Percentiles rank a stretch among this genome's conserved stretches.
Conservation (phyloP, 2,797 vertebrate genomes). For the Benthosema pterotum region DNA sequence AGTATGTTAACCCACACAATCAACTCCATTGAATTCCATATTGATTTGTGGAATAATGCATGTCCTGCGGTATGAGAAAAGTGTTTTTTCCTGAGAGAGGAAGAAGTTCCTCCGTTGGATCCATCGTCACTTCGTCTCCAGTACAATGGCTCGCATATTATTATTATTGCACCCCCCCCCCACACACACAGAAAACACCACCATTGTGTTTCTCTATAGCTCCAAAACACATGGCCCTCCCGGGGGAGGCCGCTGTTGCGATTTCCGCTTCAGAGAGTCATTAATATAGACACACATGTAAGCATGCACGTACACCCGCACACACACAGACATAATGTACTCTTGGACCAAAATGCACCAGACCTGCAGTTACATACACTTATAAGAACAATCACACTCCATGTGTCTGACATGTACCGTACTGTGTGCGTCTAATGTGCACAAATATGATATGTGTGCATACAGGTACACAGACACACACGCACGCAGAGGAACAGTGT, state of each 20-base stretch:
- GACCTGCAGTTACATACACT: too few relatives aligned
- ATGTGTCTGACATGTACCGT: too few relatives aligned
- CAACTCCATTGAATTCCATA: neutral
- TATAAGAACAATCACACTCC: too few relatives aligned
- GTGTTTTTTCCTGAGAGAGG: conserved; percentile 28
- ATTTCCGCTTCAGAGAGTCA: conserved; percentile 51
- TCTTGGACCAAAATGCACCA: too few relatives aligned
- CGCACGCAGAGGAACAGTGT: conserved; percentile 23
- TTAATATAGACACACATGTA: conserved; percentile 36
- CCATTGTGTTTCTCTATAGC: conserved; percentile 54
- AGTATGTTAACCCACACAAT: too few relatives aligned
- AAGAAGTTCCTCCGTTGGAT: conserved; percentile 42
- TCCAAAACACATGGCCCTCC: conserved; percentile 62
- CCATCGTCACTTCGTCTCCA: conserved; percentile 52
- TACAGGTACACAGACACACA: neutral
- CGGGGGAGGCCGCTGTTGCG: conserved; percentile 49
- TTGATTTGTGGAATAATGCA: conserved; percentile 12
- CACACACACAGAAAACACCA: conserved; percentile 59
- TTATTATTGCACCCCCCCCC: too few relatives aligned
- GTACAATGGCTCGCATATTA: conserved; percentile 64
- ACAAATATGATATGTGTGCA: too few relatives aligned
- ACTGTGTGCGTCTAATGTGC: too few relatives aligned
- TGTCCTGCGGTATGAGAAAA: neutral
- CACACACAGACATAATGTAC: neutral
- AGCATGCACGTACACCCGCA: neutral